Evolutionary conservation across 2,888 invertebrate genomes (phyloP), one percentile per base, ranked within the genome.

Genomic region (Salticus scenicus): DNA sequence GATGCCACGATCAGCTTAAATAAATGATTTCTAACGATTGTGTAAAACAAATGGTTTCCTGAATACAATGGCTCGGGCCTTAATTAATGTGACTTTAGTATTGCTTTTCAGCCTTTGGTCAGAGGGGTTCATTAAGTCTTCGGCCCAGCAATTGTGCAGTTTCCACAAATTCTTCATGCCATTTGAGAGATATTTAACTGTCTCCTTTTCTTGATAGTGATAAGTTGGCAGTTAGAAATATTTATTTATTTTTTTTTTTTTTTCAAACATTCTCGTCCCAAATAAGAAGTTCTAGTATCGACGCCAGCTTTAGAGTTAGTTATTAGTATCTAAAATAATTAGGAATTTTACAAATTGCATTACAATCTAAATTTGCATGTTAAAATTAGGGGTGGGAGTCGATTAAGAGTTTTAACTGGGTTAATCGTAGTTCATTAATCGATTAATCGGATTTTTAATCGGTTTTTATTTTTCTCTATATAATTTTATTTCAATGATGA

Each of bases 1-100:
- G 5, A 27, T 10, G 10, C 37, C 37, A 37, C 37, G 57, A 57
- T 57, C 24, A 57, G 12, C 57, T 57, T 57, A 57, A 57, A 57
- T 57, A 57, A 57, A 57, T 57, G 57, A 57, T 57, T 57, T 24
- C 57, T 57, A 57, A 57, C 57, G 57, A 57, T 57, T 57, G 1
- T 57, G 24, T 57, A 24, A 57, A 57, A 57, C 57, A 57, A 57
- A 57, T 57, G 57, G 24, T 57, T 57, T 57, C 20, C 57, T 57
- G 57, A 24, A 57, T 20, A 57, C 57, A 57, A 57, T 57, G 57
- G 17, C 57, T 57, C 24, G 57, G 20, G 57, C 1, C 57, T 10
- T 57, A 57, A 57, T 57, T n/a, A 57, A 57, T 57, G 57, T 24
- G 17, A 5, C 24, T 24, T 57, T 7, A 57, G 24, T 12, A 24